Conservation (phyloP, 2,797 vertebrate genomes). For the Alfaro cultratus region DNA sequence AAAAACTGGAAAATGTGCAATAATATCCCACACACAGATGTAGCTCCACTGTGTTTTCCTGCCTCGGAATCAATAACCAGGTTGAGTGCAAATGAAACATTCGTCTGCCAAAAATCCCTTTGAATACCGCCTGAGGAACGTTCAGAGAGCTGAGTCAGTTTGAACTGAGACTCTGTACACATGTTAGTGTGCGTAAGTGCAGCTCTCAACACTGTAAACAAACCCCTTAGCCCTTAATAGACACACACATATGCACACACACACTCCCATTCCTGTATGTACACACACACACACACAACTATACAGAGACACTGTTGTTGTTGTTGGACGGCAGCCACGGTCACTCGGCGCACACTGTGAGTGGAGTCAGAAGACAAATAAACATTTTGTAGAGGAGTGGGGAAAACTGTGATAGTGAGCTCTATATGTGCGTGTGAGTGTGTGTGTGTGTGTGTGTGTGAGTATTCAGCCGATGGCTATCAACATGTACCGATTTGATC, state of each 20-base stretch:
- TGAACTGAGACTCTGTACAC: constrained; percentile 71
- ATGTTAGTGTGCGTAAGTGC: constrained; percentile 74
- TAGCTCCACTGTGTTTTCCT: constrained; percentile 48
- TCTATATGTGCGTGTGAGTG: constrained; percentile 42
- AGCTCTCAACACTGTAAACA: constrained; percentile 77
- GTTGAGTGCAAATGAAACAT: constrained; percentile 66
- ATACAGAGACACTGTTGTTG: constrained; percentile 62
- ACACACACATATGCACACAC: constrained; percentile 42
- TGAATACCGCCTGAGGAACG: constrained; percentile 46
- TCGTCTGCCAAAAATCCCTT: constrained; percentile 54
- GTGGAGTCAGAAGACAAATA: constrained; percentile 79
- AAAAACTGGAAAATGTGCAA: constrained; percentile 43
- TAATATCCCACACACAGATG: constrained; percentile 26
- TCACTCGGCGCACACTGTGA: constrained; percentile 63
- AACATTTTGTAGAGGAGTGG: constrained; percentile 72
- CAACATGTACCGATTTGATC: constrained; percentile 66
- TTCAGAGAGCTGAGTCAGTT: constrained; percentile 65
- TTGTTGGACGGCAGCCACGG: constrained; percentile 73
- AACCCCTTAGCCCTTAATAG: constrained; percentile 70
- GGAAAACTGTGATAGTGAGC: constrained; percentile 56
- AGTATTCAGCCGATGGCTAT: constrained; percentile 58
- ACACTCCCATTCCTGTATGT: constrained; percentile 14
- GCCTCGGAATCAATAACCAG: constrained; percentile 63
- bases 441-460: constrained; percentile 42
- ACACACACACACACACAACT: constrained; percentile 32